Percentiles rank a stretch among this genome's conserved stretches.
phyloP scores from a whole-genome alignment of 2,113 vertebrate genomes.

The Percopsis transmontana region DNA sequence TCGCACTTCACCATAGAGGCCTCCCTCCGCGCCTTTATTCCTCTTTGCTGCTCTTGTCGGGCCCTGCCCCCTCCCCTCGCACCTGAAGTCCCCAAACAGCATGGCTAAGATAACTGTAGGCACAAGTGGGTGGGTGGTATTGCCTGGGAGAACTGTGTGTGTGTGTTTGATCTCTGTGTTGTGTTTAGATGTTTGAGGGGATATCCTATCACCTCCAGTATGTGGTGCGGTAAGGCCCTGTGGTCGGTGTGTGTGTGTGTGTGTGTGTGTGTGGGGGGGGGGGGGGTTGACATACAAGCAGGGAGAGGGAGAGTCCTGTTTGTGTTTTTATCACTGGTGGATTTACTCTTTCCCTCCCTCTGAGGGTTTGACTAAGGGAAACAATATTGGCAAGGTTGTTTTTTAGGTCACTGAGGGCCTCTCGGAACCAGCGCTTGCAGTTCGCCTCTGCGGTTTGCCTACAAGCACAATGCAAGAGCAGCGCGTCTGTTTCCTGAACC shows the following conservation, averaged over 20 bases:
- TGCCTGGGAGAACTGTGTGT: slow-evolving; percentile 28
- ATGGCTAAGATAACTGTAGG: slow-evolving; percentile 77
- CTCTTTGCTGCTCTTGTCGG: slow-evolving; percentile 32
- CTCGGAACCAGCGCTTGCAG: slow-evolving; percentile 38
- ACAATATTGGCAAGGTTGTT: slow-evolving; percentile 72
- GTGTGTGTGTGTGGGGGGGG: slow-evolving; percentile 31
- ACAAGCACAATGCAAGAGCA: slow-evolving; percentile 3
- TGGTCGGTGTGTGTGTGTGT: slow-evolving; percentile 51
- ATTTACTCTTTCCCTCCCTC: slow-evolving; percentile 73
- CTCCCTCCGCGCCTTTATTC: slow-evolving; percentile 42
- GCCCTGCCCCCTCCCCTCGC: slow-evolving; percentile 27
- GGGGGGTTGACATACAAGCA: slow-evolving; percentile 71
- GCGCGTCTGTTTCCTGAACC: slow-evolving; percentile 10
- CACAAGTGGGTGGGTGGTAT: slow-evolving; percentile 78
- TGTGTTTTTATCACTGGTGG: slow-evolving; percentile 77
- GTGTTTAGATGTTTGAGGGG: slow-evolving; percentile 81
- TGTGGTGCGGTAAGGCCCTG: slow-evolving; percentile 71
- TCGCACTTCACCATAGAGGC: slow-evolving; percentile 46
- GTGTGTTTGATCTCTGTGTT: slow-evolving; percentile 78
- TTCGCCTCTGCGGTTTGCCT: slow-evolving; percentile 8
- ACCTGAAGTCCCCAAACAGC: slow-evolving; percentile 64
- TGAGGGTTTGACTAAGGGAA: slow-evolving; percentile 71
- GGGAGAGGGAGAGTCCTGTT: slow-evolving; percentile 70
- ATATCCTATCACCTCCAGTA: slow-evolving; percentile 81
- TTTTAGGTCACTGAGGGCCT: slow-evolving; percentile 67